phyloP scores from a whole-genome alignment of 1,140 invertebrate genomes.

The Ceratitis capitata region DNA sequence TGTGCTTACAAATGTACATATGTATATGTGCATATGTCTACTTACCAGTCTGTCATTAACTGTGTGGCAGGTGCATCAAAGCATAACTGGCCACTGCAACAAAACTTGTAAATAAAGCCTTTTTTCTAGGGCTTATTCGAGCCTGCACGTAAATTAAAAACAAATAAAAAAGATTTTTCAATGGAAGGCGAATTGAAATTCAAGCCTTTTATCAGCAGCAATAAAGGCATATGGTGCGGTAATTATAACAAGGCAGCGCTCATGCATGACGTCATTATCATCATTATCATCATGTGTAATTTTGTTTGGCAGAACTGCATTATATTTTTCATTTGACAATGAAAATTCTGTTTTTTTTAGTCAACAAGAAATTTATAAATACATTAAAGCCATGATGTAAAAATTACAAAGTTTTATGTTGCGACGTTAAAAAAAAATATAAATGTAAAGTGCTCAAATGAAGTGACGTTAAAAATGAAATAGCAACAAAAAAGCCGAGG shows the following conservation, averaged over 20 bases:
- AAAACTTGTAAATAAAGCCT: background rate
- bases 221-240: conserved; percentile 2
- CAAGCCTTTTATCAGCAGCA: background rate
- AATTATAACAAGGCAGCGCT: background rate
- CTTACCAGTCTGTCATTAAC: background rate
- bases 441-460: background rate
- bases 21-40: background rate
- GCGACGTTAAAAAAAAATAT: background rate
- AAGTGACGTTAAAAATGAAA: background rate
- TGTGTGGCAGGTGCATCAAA: conserved; percentile 1
- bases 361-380: background rate
- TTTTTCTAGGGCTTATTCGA: background rate
- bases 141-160: background rate
- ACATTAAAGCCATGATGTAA: background rate
- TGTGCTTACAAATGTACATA: background rate
- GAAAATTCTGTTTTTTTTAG: background rate
- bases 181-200: background rate
- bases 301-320: background rate
- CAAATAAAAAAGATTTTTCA: background rate
- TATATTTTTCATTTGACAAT: background rate
- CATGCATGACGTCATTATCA: background rate
- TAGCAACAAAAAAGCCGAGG: background rate
- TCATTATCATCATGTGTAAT: background rate
- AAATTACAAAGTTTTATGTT: background rate
- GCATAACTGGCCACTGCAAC: conserved; percentile 15